Evolutionary conservation across 2,797 vertebrate species (phyloP).

Genomic region (Pygocentrus nattereri): DNA sequence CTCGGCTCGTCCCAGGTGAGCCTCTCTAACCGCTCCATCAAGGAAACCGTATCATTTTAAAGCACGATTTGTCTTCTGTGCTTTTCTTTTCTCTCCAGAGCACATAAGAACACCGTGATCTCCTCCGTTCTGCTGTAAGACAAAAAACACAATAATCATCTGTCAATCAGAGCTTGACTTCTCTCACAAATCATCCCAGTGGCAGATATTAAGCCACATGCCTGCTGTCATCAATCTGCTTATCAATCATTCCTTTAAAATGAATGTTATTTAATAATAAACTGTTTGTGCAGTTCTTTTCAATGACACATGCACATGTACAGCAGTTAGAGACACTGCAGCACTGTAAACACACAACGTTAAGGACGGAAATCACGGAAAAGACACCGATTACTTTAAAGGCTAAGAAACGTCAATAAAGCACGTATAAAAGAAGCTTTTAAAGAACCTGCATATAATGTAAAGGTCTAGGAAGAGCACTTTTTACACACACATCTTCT

Average conservation of each 20-base stretch:
- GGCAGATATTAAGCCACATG: conserved; percentile 21
- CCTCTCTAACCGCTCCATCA: conserved; percentile 83
- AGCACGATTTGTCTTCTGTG: conserved; percentile 78
- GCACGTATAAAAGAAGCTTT: too few relatives aligned
- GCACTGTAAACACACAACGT: too few relatives aligned
- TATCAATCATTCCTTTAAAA: conserved; percentile 21
- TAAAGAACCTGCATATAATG: too few relatives aligned
- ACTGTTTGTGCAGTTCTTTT: neutral
- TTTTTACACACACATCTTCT: too few relatives aligned
- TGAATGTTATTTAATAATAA: neutral
- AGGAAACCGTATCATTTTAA: conserved; percentile 86
- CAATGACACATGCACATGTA: too few relatives aligned
- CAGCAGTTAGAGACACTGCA: too few relatives aligned
- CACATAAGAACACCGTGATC: conserved; percentile 40
- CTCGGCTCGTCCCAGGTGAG: conserved; percentile 83
- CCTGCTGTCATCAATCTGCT: neutral
- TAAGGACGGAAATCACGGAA: too few relatives aligned
- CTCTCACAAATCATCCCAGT: conserved; percentile 6
- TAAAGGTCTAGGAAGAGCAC: too few relatives aligned
- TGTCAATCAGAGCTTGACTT: conserved; percentile 3
- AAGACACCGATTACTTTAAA: too few relatives aligned
- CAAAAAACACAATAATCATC: conserved; percentile 9
- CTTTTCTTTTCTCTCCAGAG: conserved; percentile 62
- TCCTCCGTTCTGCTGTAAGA: neutral
- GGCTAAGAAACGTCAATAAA: too few relatives aligned